phyloP scores from a whole-genome alignment of 2,113 vertebrate species.

The Tragelaphus scriptus region DNA sequence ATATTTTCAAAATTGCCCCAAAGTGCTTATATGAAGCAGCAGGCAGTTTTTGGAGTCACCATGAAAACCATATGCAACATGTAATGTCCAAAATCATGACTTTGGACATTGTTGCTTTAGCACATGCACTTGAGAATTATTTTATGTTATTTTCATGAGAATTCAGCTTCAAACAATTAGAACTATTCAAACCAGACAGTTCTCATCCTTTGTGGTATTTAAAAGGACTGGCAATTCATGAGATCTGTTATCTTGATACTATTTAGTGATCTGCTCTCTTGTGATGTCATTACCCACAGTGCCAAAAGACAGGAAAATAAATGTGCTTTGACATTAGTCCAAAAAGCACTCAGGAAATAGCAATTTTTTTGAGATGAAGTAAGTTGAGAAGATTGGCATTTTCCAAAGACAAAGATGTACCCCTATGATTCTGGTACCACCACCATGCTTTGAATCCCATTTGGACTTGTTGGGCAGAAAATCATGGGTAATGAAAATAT shows the following conservation, averaged over 20 bases:
- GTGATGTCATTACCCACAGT: conserved; percentile 33
- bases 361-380: conserved; percentile 36
- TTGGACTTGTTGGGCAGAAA: background rate
- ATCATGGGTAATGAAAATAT: background rate
- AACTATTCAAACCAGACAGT: conserved; percentile 16
- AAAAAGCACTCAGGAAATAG: conserved; percentile 36
- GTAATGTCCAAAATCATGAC: background rate
- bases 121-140: background rate
- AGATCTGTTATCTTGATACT: background rate
- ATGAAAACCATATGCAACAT: background rate
- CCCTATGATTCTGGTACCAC: background rate
- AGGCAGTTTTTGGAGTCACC: background rate
- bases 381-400: background rate
- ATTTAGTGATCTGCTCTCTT: conserved; percentile 7
- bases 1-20: conserved; percentile 37
- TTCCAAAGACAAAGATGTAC: conserved; percentile 12
- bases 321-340: conserved; percentile 43
- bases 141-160: conserved; percentile 39
- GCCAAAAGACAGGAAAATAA: conserved; percentile 55
- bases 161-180: conserved; percentile 24
- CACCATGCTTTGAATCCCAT: conserved; percentile 21
- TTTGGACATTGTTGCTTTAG: background rate
- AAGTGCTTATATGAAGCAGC: background rate
- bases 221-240: background rate
- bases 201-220: background rate